phyloP scores from a whole-genome alignment of 2,797 vertebrate genomes.

The Pristis pectinata region DNA sequence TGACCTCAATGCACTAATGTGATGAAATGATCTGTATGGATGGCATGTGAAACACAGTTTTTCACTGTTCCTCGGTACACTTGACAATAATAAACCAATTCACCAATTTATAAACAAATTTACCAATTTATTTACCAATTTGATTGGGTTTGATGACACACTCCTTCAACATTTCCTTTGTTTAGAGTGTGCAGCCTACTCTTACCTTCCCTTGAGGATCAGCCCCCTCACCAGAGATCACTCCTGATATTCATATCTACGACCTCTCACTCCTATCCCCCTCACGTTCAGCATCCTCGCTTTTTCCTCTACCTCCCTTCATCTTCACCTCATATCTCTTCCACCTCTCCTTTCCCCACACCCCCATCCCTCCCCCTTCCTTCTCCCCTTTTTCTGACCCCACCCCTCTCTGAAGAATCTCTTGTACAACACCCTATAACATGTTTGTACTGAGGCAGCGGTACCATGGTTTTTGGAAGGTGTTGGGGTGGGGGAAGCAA shows the following conservation, averaged over 20 bases:
- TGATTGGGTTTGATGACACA: neutral
- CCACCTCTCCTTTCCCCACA: neutral
- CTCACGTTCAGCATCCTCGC: neutral
- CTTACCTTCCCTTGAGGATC: neutral
- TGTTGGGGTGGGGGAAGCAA: neutral
- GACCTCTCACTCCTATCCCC: neutral
- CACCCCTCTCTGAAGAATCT: neutral
- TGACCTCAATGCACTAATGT: no score
- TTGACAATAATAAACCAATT: no score
- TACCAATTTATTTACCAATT: neutral
- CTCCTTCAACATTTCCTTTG: neutral
- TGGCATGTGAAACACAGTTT: no score
- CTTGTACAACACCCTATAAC: neutral
- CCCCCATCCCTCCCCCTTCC: neutral
- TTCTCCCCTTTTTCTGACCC: no score
- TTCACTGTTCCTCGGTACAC: no score
- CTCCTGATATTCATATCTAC: neutral
- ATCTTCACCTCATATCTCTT: neutral
- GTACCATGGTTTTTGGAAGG: neutral
- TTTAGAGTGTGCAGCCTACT: neutral
- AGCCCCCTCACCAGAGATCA: neutral
- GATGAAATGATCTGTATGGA: no score
- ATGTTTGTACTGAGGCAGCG: no score
- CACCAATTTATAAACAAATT: no score
- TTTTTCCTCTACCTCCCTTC: neutral